Base-by-base conservation (phyloP, 2,797 vertebrate genomes). In the Micrastur ruficollis region DNA sequence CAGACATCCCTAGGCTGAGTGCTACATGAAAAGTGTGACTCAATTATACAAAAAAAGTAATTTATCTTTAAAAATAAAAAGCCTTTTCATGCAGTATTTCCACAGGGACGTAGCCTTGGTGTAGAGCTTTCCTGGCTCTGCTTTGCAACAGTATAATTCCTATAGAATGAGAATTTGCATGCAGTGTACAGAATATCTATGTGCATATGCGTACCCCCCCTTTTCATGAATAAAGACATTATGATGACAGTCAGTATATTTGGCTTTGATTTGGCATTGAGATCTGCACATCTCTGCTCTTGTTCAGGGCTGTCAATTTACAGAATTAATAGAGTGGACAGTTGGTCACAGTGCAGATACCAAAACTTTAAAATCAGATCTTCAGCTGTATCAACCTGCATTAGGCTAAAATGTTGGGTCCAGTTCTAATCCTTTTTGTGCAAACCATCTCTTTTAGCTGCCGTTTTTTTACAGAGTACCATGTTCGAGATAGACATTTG, bases 31-130 rank as follows among this genome's bases (percentile, higher is more conserved):
- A 97, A 97, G 92, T 97, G 89, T 92, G 97, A 97, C 95, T 98
- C 95, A 97, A 97, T 98, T 98, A 98, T 97, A 98, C 80, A 97
- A 96, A 95, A 92, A 97, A 89, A 20, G 80, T 97, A 98, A 98
- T 97, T 98, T 98, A 97, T 96, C 84, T 95, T 94, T 87, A 93
- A 95, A 95, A 98, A 97, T 66, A 97, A 97, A 96, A 97, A 95
- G 61, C 89, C 84, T 97, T 98, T 98, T 97, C 84, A 97, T 91
- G 81, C 52, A 5, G 8, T 56, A 94, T 97, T 98, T 97, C 98
- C 97, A 90, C 91, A 92, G 97, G 97, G 95, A 97, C 7, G 14
- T 81, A 86, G 85, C 58, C 76, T 86, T 94, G 96, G 92, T 89
- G 88, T 91, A 97, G 89, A 97, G 95, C 86, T 98, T 97, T 97